Conservation (phyloP, 2,888 invertebrate species). For the Tetramorium bicarinatum region DNA sequence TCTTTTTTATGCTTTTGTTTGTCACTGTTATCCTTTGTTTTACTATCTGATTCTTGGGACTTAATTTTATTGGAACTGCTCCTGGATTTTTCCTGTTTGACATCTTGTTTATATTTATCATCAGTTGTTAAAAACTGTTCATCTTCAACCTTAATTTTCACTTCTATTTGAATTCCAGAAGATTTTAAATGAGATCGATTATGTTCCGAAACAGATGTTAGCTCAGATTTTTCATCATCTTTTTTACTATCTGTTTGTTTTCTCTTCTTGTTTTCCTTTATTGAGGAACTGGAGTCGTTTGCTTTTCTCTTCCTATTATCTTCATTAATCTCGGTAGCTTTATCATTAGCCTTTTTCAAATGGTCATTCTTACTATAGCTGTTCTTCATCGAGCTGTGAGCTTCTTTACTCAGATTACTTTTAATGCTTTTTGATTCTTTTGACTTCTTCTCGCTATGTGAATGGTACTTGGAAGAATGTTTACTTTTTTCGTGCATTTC, state of each 20-base stretch:
- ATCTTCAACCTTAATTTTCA: slow-evolving; percentile 50
- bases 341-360: slow-evolving; percentile 65
- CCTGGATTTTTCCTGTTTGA: slow-evolving; percentile 70
- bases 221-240: slow-evolving; percentile 66
- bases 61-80: slow-evolving; percentile 69
- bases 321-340: slow-evolving; percentile 62
- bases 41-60: slow-evolving; percentile 61
- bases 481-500: slow-evolving; percentile 70
- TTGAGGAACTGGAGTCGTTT: slow-evolving; percentile 64
- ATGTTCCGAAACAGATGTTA: slow-evolving; percentile 57
- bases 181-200: slow-evolving; percentile 34
- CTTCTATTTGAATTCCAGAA: slow-evolving; percentile 60
- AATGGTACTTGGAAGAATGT: slow-evolving; percentile 70
- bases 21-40: slow-evolving; percentile 69
- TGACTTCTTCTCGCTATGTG: slow-evolving; percentile 71
- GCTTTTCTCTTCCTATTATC: slow-evolving; percentile 75
- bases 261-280: slow-evolving; percentile 72
- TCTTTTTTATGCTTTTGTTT: slow-evolving; percentile 79
- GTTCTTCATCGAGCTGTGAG: slow-evolving; percentile 65
- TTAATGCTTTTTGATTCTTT: slow-evolving; percentile 60
- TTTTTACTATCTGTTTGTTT: slow-evolving; percentile 70
- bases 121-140: slow-evolving; percentile 40
- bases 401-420: slow-evolving; percentile 65
- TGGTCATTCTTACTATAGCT: slow-evolving; percentile 66
- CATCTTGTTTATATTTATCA: slow-evolving; percentile 29